Percentiles rank a stretch among this genome's conserved stretches.
phyloP scores from a whole-genome alignment of 2,888 invertebrate species.

The Chalcis sispes region DNA sequence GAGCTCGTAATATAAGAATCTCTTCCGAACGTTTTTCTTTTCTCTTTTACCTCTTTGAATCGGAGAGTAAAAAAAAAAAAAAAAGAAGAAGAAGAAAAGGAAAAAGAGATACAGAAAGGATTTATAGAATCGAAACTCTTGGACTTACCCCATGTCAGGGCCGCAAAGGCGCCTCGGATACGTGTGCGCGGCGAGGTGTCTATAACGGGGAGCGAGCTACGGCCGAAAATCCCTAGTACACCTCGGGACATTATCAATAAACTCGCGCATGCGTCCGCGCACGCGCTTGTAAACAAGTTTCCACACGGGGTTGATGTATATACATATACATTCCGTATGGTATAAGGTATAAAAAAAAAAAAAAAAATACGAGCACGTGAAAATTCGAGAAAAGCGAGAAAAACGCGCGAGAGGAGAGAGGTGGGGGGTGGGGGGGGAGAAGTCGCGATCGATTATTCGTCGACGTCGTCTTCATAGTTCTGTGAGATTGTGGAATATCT shows the following conservation, averaged over 20 bases:
- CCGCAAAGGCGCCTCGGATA: constrained; percentile 58
- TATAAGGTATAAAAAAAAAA: background rate
- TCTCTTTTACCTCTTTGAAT: no score
- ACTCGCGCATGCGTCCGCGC: constrained; percentile 69
- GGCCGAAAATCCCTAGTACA: background rate
- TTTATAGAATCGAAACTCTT: constrained; percentile 34
- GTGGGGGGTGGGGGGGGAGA: background rate
- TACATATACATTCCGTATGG: background rate
- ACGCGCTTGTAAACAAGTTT: background rate
- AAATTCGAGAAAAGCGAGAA: constrained; percentile 58
- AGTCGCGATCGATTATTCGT: background rate
- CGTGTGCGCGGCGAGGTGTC: background rate
- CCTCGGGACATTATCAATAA: constrained; percentile 66
- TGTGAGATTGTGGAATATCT: no score
- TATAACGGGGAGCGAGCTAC: no score
- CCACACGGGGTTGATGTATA: background rate
- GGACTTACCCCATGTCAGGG: constrained; percentile 74
- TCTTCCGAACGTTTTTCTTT: background rate
- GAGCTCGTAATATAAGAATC: background rate
- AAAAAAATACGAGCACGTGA: constrained; percentile 55
- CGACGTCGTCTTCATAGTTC: background rate
- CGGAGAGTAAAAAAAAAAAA: no score
- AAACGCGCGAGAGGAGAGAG: constrained; percentile 1
- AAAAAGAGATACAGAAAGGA: background rate
- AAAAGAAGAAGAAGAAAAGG: constrained; percentile 53